Percentiles rank a stretch among this genome's conserved stretches.
Conservation (phyloP, 2,797 vertebrate genomes). For the Halcyon chelicuti region DNA sequence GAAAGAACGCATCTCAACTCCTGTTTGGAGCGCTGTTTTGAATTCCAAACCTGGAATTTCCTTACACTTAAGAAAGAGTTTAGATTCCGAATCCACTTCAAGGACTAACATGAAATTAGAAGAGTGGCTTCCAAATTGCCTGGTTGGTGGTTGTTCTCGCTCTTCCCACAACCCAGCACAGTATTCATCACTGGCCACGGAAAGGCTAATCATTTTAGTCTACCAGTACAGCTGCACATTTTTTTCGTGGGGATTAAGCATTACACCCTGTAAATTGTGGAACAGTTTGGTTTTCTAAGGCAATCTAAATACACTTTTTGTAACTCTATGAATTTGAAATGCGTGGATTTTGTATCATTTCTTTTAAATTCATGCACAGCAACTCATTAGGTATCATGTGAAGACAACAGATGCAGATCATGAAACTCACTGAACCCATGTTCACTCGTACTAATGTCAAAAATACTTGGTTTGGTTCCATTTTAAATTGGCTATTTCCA, state of each 20-base stretch:
- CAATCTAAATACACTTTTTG: not conserved
- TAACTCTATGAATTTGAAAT: not conserved
- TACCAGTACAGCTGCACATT: not conserved
- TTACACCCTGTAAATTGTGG: not conserved
- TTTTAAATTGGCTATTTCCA: not conserved
- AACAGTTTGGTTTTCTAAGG: not conserved
- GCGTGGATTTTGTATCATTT: not conserved
- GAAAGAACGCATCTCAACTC: not conserved
- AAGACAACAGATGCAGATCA: not conserved
- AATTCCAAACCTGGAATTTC: not conserved
- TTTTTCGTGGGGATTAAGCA: not conserved
- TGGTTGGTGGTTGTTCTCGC: not conserved
- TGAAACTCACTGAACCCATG: not conserved
- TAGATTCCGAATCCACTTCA: not conserved
- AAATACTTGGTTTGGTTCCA: not conserved
- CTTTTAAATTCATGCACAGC: not conserved
- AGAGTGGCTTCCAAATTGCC: not conserved
- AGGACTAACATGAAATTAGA: not conserved
- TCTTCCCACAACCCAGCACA: not conserved
- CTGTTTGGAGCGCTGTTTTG: not conserved
- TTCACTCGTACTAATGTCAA: not conserved
- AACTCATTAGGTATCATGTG: not conserved
- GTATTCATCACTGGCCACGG: fast-evolving
- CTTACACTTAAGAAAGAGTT: not conserved
- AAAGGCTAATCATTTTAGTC: not conserved